These are phyloP conservation scores for Conger conger DNA, from an alignment of 2,113 vertebrate genomes.

Conservation along the genomic window DNA sequence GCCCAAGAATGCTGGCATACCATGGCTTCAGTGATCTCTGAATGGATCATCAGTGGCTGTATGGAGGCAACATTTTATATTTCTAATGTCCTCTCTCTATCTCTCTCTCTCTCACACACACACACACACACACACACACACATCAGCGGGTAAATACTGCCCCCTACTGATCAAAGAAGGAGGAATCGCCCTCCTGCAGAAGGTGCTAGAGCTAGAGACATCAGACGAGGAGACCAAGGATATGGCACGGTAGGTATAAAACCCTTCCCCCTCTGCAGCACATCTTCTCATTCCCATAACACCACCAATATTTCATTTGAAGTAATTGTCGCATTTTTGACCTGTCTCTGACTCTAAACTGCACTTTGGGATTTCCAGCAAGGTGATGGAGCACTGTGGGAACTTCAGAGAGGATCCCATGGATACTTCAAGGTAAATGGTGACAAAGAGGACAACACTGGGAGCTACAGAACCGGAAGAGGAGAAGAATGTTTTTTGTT, in stretches of 20 bases:
- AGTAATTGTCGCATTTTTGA: background rate
- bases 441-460: slow-evolving; percentile 20
- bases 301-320: background rate
- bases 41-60: background rate
- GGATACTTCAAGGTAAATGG: slow-evolving; percentile 90
- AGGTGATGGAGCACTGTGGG: slow-evolving; percentile 93
- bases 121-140: background rate
- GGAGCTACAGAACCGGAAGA: background rate
- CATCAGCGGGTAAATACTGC: slow-evolving; percentile 91
- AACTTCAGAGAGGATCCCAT: slow-evolving; percentile 95
- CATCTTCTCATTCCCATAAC: background rate
- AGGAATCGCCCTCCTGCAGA: slow-evolving; percentile 82
- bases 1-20: background rate
- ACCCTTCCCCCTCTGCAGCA: background rate
- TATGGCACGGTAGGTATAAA: slow-evolving; percentile 83
- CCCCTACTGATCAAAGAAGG: slow-evolving; percentile 94
- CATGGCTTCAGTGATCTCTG: background rate
- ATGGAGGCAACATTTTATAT: background rate
- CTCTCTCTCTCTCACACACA: slow-evolving; percentile 13
- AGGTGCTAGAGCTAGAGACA: slow-evolving; percentile 81
- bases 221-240: slow-evolving; percentile 90
- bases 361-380: slow-evolving; percentile 67
- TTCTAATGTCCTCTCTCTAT: background rate
- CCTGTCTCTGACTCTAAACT: background rate
- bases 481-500: slow-evolving; percentile 8